Evolutionary conservation across 2,797 vertebrate species (phyloP), one percentile per base, ranked within the genome.

Genomic region (Antrozous pallidus): DNA sequence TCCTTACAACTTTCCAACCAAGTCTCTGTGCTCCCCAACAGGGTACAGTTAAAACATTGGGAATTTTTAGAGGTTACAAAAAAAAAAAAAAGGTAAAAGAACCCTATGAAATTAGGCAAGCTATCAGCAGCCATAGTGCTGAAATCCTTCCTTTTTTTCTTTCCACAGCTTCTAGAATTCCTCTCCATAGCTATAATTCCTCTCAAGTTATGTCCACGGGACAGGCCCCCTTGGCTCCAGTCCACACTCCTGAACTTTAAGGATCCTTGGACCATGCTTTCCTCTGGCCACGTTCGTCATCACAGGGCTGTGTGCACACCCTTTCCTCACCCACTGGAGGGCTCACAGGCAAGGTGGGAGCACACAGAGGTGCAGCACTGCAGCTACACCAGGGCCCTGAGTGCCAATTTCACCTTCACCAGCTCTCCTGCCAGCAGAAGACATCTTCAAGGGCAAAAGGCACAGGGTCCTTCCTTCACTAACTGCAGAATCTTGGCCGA

Each of bases 241-340:
- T 98, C 13, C 99, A 99, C 96, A 99, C 99, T 17, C 99, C 99
- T 0, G 99, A 99, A 98, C 98, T 99, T 97, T 99, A 98, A 98
- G 99, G 97, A 97, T 97, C 94, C 89, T 85, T 24, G 73, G 80
- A 31, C 81, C 89, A 31, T 31, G 84, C 84, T 92, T 70, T 93
- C 85, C 88, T 80, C 0, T 0, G 58, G 56, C 73, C 67, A 49
- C 81, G 16, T 70, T 81, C 14, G 33, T 83, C 65, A 75, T 96
- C 97, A 95, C 93, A 95, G 95, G 77, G 95, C 97, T 45, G 67
- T 74, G 73, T 74, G 86, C 90, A 85, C 1, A 20, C 77, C 80
- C 26, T 63, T 86, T 80, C 78, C 47, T 75, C 8, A 31, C 61
- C 63, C 2, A 18, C 96, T 61, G 77, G 93, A 78, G 84, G 92